phyloP scores from a whole-genome alignment of 2,797 vertebrate species.

The Pantherophis alleghaniensis region DNA sequence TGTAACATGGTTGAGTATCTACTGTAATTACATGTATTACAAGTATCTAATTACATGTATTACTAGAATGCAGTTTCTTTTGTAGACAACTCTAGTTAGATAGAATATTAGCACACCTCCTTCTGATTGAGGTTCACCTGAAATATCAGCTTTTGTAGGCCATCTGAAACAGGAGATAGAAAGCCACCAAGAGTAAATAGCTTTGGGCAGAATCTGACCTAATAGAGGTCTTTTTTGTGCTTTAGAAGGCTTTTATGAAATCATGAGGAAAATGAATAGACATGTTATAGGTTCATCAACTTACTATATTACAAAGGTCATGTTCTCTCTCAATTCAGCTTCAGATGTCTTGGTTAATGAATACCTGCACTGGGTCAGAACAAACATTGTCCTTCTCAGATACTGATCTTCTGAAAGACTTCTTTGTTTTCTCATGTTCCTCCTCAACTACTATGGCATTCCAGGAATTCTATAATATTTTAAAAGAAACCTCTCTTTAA shows the following conservation, averaged over 20 bases:
- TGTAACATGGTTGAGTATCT: not conserved
- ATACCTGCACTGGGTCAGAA: conserved; percentile 27
- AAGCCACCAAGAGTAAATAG: not conserved
- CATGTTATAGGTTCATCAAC: conserved; percentile 30
- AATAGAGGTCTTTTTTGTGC: not conserved
- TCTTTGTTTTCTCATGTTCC: not conserved
- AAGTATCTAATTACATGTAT: not conserved
- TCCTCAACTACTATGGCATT: not conserved
- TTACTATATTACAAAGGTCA: conserved; percentile 43
- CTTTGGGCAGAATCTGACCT: not conserved
- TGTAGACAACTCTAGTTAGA: not conserved
- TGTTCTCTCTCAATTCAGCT: conserved; percentile 2
- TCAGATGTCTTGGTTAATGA: conserved; percentile 7
- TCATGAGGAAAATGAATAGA: conserved; percentile 32
- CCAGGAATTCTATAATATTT: not conserved
- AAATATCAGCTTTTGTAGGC: not conserved
- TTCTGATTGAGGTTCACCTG: not conserved
- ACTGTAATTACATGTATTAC: not conserved
- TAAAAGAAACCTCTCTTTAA: not conserved
- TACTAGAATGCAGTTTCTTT: not conserved
- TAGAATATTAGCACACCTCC: not conserved
- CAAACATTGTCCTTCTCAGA: conserved; percentile 35
- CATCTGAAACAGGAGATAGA: not conserved
- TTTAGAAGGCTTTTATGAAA: conserved; percentile 6
- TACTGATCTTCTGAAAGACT: not conserved